These are phyloP conservation scores for Chamaedrilus cognettii DNA, from an alignment of 2,888 invertebrate genomes.

Conservation along the genomic window DNA sequence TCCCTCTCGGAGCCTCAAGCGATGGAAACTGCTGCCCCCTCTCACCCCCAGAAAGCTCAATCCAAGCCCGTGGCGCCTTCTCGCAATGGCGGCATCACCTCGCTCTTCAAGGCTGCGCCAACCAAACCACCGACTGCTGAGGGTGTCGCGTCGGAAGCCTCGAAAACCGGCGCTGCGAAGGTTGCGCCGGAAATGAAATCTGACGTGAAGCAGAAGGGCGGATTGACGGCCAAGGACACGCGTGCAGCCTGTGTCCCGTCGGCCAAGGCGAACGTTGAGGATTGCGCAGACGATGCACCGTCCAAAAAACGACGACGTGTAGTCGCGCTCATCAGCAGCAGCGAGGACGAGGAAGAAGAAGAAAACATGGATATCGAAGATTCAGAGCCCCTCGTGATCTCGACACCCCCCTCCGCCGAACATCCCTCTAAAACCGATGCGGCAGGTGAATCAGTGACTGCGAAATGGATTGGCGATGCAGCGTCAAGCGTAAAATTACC, in stretches of 20 bases:
- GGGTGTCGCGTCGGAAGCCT: neutral
- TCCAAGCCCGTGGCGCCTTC: no score
- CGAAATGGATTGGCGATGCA: no score
- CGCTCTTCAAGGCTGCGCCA: no score
- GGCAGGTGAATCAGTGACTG: neutral
- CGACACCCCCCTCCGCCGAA: neutral
- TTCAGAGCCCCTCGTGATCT: neutral
- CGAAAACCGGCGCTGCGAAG: neutral
- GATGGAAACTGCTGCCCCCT: neutral
- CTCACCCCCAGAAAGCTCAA: neutral
- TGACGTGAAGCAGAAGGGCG: no score
- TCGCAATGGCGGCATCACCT: no score
- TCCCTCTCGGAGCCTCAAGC: neutral
- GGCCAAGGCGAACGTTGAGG: neutral
- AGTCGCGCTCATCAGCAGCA: neutral
- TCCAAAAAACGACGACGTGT: neutral
- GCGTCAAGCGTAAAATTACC: neutral
- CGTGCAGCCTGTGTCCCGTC: no score
- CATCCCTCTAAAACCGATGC: neutral
- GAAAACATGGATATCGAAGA: neutral
- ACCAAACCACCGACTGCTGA: no score
- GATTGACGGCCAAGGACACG: no score
- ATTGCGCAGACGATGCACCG: neutral
- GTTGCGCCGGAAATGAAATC: neutral
- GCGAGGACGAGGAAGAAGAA: neutral